Evolutionary conservation across 2,888 invertebrate species (phyloP).

Genomic region (Meteorus colon): DNA sequence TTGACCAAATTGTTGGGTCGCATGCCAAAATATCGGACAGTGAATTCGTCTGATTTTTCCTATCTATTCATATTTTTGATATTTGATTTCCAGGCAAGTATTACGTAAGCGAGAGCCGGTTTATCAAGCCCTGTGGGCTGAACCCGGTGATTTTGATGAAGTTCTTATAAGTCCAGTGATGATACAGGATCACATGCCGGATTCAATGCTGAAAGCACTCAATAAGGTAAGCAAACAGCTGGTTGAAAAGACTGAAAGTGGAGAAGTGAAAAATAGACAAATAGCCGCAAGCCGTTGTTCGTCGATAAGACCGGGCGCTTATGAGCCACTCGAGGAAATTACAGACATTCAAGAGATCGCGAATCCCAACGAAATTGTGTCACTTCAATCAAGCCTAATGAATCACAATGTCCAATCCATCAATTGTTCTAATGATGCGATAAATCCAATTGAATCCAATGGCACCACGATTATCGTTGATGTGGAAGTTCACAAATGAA

Average conservation of each 20-base stretch:
- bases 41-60: not conserved
- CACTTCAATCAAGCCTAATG: conserved; percentile 34
- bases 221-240: conserved; percentile 81
- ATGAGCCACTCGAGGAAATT: conserved; percentile 66
- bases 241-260: conserved; percentile 42
- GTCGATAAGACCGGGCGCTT: conserved; percentile 64
- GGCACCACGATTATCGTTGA: conserved; percentile 59
- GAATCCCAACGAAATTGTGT: conserved; percentile 28
- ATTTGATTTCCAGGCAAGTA: conserved; percentile 76
- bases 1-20: not conserved
- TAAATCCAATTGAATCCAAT: conserved; percentile 32
- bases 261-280: conserved; percentile 53
- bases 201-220: conserved; percentile 86
- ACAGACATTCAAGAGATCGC: conserved; percentile 50
- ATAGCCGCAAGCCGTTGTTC: conserved; percentile 60
- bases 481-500: conserved; percentile 61
- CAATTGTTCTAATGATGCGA: conserved; percentile 37
- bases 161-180: conserved; percentile 91
- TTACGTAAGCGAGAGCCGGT: conserved; percentile 84
- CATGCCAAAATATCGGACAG: not conserved
- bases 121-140: conserved; percentile 91
- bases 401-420: conserved; percentile 44
- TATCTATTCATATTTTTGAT: not conserved
- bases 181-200: conserved; percentile 94
- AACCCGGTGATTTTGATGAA: conserved; percentile 88